Conservation (phyloP, 1,140 invertebrate genomes). For the Sarcophaga peregrina region DNA sequence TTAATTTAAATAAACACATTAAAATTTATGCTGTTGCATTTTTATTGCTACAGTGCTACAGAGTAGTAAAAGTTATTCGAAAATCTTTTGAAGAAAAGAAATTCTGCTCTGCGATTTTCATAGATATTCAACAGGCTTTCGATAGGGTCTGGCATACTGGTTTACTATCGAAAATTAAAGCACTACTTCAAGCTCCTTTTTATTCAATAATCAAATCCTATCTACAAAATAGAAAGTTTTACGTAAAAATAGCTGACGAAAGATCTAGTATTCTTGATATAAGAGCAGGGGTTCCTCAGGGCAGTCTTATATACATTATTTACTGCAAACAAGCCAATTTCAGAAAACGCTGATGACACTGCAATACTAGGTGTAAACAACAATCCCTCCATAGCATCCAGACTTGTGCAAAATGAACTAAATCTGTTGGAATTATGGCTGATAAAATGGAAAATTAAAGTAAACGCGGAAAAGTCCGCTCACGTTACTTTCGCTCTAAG, state of each 20-base stretch:
- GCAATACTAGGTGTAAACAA: background rate
- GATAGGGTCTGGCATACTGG: constrained; percentile 29
- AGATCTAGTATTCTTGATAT: constrained; percentile 6
- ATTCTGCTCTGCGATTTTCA: too few species aligned
- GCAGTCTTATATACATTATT: constrained; percentile 31
- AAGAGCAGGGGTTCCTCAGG: background rate
- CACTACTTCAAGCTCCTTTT: constrained; percentile 6
- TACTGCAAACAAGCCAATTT: background rate
- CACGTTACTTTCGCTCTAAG: background rate
- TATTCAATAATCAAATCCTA: constrained; percentile 17
- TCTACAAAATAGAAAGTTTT: constrained; percentile 11
- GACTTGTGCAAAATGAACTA: constrained; percentile 21
- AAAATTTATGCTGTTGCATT: too few species aligned
- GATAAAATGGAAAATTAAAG: constrained; percentile 17
- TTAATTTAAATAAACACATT: too few species aligned
- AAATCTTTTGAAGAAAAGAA: constrained; percentile 18
- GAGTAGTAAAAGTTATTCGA: background rate
- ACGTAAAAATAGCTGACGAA: background rate
- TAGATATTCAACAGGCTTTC: constrained; percentile 37
- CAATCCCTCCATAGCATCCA: background rate
- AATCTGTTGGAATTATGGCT: constrained; percentile 16
- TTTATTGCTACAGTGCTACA: constrained; percentile 30
- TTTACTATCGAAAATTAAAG: background rate
- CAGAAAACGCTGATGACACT: constrained; percentile 31
- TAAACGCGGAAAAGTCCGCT: too few species aligned